Base-by-base conservation (phyloP, 2,797 vertebrate genomes). In the Merluccius polli region DNA sequence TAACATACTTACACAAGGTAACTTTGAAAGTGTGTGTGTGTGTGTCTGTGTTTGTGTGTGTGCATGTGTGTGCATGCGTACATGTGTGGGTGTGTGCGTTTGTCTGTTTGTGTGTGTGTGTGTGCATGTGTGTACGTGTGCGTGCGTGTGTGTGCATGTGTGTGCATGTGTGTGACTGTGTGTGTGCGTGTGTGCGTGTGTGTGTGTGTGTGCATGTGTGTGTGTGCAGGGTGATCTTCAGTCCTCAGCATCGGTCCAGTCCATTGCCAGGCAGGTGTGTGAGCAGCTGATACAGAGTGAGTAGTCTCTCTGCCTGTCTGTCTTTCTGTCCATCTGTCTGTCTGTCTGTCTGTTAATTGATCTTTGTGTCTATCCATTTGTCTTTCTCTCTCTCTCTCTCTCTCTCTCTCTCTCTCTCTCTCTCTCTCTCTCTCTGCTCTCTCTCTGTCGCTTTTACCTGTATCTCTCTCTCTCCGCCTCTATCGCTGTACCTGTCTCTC, bases 261-360 rank as follows among this genome's bases (percentile, higher is more conserved):
- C 92, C 71, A 98, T 99, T 81, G 97, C 97, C 33, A 91, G 95
- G 59, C 96, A 98, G 91, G 97, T 99, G 78, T 99, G 97, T 77
- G 98, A 99, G 82, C 98, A 98, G 86, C 95, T 99, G 74, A 98
- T 99, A 77, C 96, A 98, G 87, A 96, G 98, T 97, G 85, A 95
- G 95, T 92, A 29, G 29, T 32, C 71, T 29, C 18, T 30, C 12
- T 33, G 31, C 11, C 33, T 38, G n/a, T 35, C 67, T 74, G 52
- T 63, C 67, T 73, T 33, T 48, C 63, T 71, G 24, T 71, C 41
- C 38, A 5, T 52, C 10, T 75, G 63, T 59, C 44, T 67, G 16
- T 18, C 32, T 36, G 70, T 15, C 21, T 32, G 71, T 52, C 38
- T 52, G n/a, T 70, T 4, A 21, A 8, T 70, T 1, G 33, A 3